Conservation (phyloP, 2,113 vertebrate species). For the Thamnaconus septentrionalis region DNA sequence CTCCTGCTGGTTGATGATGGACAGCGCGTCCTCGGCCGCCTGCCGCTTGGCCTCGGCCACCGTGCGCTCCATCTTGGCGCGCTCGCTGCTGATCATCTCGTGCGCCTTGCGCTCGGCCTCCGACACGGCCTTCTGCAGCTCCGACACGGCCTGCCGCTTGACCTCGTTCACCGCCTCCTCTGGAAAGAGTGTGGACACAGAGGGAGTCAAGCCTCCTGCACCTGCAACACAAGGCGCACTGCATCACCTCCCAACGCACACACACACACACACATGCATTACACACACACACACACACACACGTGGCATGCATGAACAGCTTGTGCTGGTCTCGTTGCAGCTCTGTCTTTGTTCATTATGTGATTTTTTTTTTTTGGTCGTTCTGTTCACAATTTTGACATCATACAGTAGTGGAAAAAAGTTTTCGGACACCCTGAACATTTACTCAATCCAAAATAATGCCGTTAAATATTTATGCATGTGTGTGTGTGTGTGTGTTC, state of each 20-base stretch:
- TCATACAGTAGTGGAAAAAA: too few relatives aligned
- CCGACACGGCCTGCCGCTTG: constrained; percentile 95
- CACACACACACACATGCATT: background rate
- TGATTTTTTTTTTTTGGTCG: too few relatives aligned
- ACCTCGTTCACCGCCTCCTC: constrained; percentile 99
- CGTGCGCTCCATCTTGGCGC: constrained; percentile 95
- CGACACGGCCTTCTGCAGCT: constrained; percentile 95
- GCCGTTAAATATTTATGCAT: too few relatives aligned
- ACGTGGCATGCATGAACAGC: too few relatives aligned
- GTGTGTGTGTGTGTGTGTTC: too few relatives aligned
- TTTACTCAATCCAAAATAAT: too few relatives aligned
- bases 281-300: too few relatives aligned
- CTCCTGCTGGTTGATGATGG: constrained; percentile 92
- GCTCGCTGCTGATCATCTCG: constrained; percentile 91
- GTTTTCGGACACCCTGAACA: too few relatives aligned
- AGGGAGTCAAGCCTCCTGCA: constrained; percentile 58
- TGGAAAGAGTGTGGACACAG: constrained; percentile 73
- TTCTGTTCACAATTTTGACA: too few relatives aligned
- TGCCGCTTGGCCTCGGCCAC: constrained; percentile 93
- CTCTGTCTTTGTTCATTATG: too few relatives aligned
- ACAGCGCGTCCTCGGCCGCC: constrained; percentile 90
- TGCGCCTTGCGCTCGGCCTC: constrained; percentile 95
- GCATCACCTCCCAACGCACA: background rate
- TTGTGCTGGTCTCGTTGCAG: too few relatives aligned
- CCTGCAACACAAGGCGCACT: constrained; percentile 50